Conservation (phyloP, 2,888 invertebrate species). For the Sialis fuliginosa region DNA sequence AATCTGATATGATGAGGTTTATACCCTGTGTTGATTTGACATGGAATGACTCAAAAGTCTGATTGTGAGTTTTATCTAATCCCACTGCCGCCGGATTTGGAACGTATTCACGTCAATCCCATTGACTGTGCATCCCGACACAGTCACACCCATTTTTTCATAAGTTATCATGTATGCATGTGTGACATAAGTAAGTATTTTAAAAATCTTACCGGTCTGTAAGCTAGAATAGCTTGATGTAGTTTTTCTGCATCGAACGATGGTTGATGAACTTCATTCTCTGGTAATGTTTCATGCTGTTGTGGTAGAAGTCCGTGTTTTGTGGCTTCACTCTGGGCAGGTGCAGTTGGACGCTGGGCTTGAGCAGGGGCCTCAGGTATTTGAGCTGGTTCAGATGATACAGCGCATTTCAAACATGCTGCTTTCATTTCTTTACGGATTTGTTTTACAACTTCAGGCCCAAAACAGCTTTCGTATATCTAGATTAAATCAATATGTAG, state of each 20-base stretch:
- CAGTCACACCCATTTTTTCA: no score
- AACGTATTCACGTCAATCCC: no score
- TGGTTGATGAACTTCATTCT: slow-evolving; percentile 16
- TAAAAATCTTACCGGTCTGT: slow-evolving; percentile 30
- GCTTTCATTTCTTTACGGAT: slow-evolving; percentile 47
- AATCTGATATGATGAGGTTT: no score
- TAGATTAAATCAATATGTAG: slow-evolving; percentile 18
- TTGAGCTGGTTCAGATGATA: slow-evolving; percentile 26
- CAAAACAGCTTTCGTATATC: slow-evolving; percentile 57
- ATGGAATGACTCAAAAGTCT: no score
- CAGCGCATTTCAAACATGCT: slow-evolving; percentile 44
- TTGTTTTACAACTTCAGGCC: slow-evolving; percentile 45
- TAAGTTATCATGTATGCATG: neutral
- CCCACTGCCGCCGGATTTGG: no score
- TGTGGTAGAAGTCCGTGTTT: slow-evolving; percentile 1
- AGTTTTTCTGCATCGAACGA: slow-evolving; percentile 30
- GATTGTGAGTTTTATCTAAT: no score
- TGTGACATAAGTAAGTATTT: neutral
- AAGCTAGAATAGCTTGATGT: slow-evolving; percentile 34
- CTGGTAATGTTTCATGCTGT: slow-evolving; percentile 3
- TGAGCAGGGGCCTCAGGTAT: neutral
- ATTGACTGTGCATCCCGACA: no score
- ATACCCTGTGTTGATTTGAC: no score
- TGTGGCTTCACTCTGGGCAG: neutral
- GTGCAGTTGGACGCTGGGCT: neutral